phyloP scores from a whole-genome alignment of 1,140 invertebrate species.

The Heliothis virescens region DNA sequence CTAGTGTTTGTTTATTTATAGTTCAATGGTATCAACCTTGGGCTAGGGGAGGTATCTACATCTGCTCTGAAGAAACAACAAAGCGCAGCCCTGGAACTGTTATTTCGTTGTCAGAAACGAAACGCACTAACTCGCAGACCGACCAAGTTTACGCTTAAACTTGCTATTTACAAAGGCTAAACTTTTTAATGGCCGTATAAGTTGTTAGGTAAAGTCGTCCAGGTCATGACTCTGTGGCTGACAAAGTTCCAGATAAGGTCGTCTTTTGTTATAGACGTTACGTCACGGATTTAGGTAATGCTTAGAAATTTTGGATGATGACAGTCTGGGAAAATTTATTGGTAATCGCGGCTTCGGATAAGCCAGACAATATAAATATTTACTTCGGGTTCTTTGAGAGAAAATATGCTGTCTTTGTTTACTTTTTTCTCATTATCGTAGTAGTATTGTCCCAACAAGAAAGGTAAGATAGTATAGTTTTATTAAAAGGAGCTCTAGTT shows the following conservation, averaged over 20 bases:
- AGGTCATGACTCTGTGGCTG: constrained; percentile 25
- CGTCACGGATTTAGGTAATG: constrained; percentile 2
- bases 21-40: background rate
- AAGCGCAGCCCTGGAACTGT: constrained; percentile 25
- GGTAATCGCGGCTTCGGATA: background rate
- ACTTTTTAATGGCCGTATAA: constrained; percentile 41
- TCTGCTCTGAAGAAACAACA: constrained; percentile 18
- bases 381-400: background rate
- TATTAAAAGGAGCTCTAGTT: constrained; percentile 19
- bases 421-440: constrained; percentile 5
- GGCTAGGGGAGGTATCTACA: background rate
- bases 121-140: constrained; percentile 19
- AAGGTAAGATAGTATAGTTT: background rate
- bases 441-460: background rate
- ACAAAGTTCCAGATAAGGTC: background rate
- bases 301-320: background rate
- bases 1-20: constrained; percentile 1
- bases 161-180: constrained; percentile 41
- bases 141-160: constrained; percentile 32
- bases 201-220: constrained; percentile 35
- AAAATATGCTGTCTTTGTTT: background rate
- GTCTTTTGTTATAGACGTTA: constrained; percentile 2
- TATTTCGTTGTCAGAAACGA: constrained; percentile 10
- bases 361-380: background rate
- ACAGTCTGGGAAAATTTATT: too few relatives aligned